Base-by-base conservation (phyloP, 2,113 vertebrate species). In the Cyphomyrus discorhynchus region DNA sequence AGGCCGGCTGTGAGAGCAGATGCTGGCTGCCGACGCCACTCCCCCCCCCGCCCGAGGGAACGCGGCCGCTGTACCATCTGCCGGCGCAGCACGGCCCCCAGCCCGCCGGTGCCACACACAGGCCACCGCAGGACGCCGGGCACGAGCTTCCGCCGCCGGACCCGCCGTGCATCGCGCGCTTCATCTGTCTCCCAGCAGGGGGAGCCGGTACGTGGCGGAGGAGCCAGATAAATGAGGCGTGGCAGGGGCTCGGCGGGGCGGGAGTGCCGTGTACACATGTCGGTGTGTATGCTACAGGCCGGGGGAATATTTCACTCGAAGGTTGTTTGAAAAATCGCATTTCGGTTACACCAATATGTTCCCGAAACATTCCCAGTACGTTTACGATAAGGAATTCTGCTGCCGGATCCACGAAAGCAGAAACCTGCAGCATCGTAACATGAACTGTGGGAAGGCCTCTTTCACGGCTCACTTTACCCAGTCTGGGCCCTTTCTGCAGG, bases 181-280 rank as follows among this genome's bases (percentile, higher is more conserved):
- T 95, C 95, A 95, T 95, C 94, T 91, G 93, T 96, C 95, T 95
- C 95, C 94, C 96, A 95, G 93, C 94, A 96, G 95, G 94, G 95
- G 94, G 96, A 95, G 95, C 94, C 94, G 94, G 93, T 92, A 86
- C 70, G 91, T 90, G 87, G 50, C 17, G 45, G 92, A 90, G 52
- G 52, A 31, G 27, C 86, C 82, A 83, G 92, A 80, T 31, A 89
- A 47, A 91, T 77, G 91, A 49, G 47, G 82, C 88, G 84, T 62
- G 39, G 9, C 89, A 66, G 19, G 15, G 88, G 87, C 49, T 42
- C 9, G 19, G 9, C 19, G 0, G 17, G 42, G 77, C 2, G 82
- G 82, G 46, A 1, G 9, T 1, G 35, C 74, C 74, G 15, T 19
- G 35, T 42, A 42, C 74, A 19, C 17, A 17, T 35, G 11, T 80